phyloP scores from a whole-genome alignment of 2,888 invertebrate genomes.

The Heliconius cydno region DNA sequence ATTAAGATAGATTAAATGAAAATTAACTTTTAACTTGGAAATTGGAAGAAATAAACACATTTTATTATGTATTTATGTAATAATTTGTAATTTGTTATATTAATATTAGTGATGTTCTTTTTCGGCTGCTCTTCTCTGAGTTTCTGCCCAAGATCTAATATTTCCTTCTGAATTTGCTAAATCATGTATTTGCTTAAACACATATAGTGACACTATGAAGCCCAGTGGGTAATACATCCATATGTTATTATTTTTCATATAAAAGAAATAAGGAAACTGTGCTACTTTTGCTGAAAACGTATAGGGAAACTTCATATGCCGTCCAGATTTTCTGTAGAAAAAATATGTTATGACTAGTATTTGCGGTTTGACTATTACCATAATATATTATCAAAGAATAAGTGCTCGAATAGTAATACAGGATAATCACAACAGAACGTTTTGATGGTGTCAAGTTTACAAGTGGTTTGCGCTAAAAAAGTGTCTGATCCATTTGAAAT shows the following conservation, averaged over 20 bases:
- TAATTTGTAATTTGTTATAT: not conserved
- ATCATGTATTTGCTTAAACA: slow-evolving; percentile 87
- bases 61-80: not conserved
- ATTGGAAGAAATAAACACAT: not conserved
- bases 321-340: slow-evolving; percentile 76
- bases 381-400: not conserved
- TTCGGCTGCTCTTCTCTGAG: slow-evolving; percentile 67
- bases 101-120: slow-evolving; percentile 61
- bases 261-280: slow-evolving; percentile 90
- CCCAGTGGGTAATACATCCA: slow-evolving; percentile 87
- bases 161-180: slow-evolving; percentile 80
- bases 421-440: not conserved
- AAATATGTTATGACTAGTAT: not conserved
- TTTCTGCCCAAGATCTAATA: slow-evolving; percentile 67
- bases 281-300: slow-evolving; percentile 90
- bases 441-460: not conserved
- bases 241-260: slow-evolving; percentile 88
- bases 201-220: slow-evolving; percentile 80
- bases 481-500: not conserved
- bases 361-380: not conserved
- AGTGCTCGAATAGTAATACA: not conserved
- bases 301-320: slow-evolving; percentile 94
- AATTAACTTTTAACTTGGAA: too few relatives aligned
- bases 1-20: too few relatives aligned
- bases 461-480: not conserved